Conservation (phyloP, 2,797 vertebrate species). For the Thaleichthys pacificus region DNA sequence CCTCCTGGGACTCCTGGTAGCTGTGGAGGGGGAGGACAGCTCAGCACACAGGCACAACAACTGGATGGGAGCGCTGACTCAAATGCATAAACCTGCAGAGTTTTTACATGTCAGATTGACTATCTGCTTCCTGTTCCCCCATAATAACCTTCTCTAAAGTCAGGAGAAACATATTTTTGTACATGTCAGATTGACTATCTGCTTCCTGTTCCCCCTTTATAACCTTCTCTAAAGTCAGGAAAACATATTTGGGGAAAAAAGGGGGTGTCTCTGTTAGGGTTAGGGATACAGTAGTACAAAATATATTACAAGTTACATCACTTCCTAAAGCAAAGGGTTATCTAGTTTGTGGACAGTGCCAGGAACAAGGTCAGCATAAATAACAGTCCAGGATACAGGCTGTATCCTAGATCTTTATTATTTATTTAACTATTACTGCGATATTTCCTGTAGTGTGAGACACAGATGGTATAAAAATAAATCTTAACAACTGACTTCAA, state of each 20-base stretch:
- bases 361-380: slow-evolving; percentile 4
- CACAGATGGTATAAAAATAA: not conserved
- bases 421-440: not conserved
- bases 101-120: too few species aligned
- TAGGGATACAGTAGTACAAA: not conserved
- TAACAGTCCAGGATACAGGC: not conserved
- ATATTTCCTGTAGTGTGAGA: not conserved
- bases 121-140: too few species aligned
- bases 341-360: slow-evolving; percentile 1
- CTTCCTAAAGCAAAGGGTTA: not conserved
- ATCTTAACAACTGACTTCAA: not conserved
- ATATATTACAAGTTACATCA: not conserved
- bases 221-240: too few species aligned
- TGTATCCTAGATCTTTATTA: not conserved
- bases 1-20: slow-evolving; percentile 90
- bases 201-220: too few species aligned
- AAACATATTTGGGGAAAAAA: too few species aligned
- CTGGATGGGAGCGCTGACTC: too few species aligned
- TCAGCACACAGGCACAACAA: not conserved
- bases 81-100: too few species aligned
- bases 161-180: too few species aligned
- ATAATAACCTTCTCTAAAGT: too few species aligned
- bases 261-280: too few species aligned
- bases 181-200: too few species aligned
- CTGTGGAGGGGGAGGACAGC: slow-evolving; percentile 58